These are phyloP conservation scores for Laspeyria flexula DNA, from an alignment of 2,888 invertebrate genomes.

Conservation along the genomic window DNA sequence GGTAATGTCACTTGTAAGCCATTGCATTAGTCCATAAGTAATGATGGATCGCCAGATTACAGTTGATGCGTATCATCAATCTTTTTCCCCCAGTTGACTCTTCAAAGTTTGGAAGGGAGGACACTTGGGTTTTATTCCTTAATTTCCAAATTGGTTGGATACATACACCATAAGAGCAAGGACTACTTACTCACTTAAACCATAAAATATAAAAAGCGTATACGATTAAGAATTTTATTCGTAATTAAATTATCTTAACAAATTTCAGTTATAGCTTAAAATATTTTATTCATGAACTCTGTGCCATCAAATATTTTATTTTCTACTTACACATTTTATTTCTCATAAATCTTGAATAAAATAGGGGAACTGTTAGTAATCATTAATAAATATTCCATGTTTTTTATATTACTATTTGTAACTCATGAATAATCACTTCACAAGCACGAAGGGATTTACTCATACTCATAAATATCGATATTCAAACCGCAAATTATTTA, in stretches of 20 bases:
- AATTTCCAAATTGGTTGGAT: constrained; percentile 1
- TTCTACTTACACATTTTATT: background rate
- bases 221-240: no score
- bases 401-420: background rate
- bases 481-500: constrained; percentile 1
- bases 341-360: background rate
- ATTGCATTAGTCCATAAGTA: constrained; percentile 31
- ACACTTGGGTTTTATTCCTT: background rate
- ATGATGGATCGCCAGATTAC: constrained; percentile 43
- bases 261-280: no score
- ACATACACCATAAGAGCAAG: no score
- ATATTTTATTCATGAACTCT: background rate
- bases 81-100: constrained; percentile 34
- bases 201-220: no score
- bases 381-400: background rate
- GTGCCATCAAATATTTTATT: background rate
- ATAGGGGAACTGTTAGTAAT: background rate
- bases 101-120: constrained; percentile 28
- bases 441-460: background rate
- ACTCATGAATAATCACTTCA: constrained; percentile 1
- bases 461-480: background rate
- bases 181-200: background rate
- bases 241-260: no score
- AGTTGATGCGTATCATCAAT: constrained; percentile 35
- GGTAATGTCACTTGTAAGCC: constrained; percentile 23